Percentiles rank a stretch among this genome's conserved stretches.
These are phyloP conservation scores for Archaeoteleia sp. DNA, from an alignment of 2,888 invertebrate species.

Conservation along the genomic window DNA sequence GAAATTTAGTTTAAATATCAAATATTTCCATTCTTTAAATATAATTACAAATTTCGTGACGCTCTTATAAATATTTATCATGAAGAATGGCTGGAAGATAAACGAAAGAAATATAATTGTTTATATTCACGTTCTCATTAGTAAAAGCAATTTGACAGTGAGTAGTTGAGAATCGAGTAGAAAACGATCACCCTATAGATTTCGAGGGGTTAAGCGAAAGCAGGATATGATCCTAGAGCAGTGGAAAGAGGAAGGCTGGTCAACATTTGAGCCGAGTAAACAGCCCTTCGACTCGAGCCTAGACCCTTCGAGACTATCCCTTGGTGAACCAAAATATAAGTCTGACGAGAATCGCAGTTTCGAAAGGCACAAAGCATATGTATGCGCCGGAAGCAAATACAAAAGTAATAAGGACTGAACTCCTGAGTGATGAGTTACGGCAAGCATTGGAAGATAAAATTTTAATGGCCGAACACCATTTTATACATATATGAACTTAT, in stretches of 20 bases:
- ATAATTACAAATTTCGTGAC: too few relatives aligned
- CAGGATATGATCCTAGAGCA: conserved; percentile 62
- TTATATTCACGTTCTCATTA: too few relatives aligned
- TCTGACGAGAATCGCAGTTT: conserved; percentile 46
- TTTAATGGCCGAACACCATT: too few relatives aligned
- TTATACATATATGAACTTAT: too few relatives aligned
- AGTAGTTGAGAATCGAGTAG: background rate
- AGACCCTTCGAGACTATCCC: conserved; percentile 57
- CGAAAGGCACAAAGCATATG: conserved; percentile 60
- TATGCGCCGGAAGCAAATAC: conserved; percentile 48
- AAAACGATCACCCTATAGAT: conserved; percentile 33
- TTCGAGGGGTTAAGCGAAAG: conserved; percentile 59
- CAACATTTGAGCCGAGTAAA: conserved; percentile 70
- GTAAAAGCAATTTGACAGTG: too few relatives aligned
- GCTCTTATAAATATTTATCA: too few relatives aligned
- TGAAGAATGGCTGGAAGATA: too few relatives aligned
- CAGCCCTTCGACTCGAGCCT: conserved; percentile 56
- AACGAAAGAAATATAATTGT: too few relatives aligned
- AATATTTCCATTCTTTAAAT: too few relatives aligned
- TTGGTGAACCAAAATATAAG: conserved; percentile 53
- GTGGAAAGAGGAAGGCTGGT: conserved; percentile 61
- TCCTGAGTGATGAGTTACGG: conserved; percentile 13
- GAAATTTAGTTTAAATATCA: too few relatives aligned
- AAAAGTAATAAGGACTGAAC: conserved; percentile 36
- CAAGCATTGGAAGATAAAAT: conserved; percentile 1